A percentile compares a stretch with the other conserved stretches of the same genome.
These are phyloP conservation scores for Ophthalmotilapia sp. DNA, from an alignment of 2,113 vertebrate genomes.

Conservation along the genomic window DNA sequence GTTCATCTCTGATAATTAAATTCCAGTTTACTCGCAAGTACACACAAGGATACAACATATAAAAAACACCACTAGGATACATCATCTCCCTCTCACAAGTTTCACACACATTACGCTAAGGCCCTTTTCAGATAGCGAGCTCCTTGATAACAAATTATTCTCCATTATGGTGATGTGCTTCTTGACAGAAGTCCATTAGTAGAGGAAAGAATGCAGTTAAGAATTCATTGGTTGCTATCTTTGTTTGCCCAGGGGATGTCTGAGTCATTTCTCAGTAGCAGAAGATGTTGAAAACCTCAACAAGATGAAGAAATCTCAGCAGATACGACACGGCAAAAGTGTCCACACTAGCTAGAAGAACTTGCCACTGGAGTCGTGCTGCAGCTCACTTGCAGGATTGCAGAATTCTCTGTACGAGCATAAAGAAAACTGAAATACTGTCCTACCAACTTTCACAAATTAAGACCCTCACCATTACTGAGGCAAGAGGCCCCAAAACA, in stretches of 20 bases:
- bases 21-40: background rate
- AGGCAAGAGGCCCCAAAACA: background rate
- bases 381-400: background rate
- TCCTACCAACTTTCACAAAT: background rate
- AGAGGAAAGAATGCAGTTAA: slow-evolving; percentile 5
- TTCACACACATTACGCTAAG: background rate
- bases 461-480: background rate
- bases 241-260: slow-evolving; percentile 16
- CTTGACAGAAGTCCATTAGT: slow-evolving; percentile 42
- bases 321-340: background rate
- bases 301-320: background rate
- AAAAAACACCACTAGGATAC: background rate
- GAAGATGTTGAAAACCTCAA: background rate
- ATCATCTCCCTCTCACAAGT: background rate
- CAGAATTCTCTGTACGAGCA: background rate
- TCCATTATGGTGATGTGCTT: slow-evolving; percentile 26
- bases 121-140: background rate
- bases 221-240: slow-evolving; percentile 22
- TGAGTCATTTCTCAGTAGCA: slow-evolving; percentile 13
- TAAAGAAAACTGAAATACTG: background rate
- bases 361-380: background rate
- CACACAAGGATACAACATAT: background rate
- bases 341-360: background rate
- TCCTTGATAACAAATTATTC: slow-evolving; percentile 25
- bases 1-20: background rate